Evolutionary conservation across 1,140 invertebrate species (phyloP), one percentile per base, ranked within the genome.

Genomic region (Chironomus tepperi): DNA sequence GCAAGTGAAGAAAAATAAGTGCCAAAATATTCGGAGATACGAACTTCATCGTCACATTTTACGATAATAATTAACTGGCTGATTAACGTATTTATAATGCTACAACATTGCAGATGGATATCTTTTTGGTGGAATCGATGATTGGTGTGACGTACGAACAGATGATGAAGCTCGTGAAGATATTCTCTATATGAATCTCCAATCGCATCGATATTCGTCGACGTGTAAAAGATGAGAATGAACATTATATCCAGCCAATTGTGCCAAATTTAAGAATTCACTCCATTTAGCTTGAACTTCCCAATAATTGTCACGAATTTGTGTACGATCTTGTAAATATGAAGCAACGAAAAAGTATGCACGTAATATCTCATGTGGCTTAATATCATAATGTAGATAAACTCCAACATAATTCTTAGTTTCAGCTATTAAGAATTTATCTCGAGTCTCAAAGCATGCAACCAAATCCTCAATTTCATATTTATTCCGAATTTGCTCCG

Each of bases 141-240:
- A 47, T 10, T 10, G 8, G 15, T 12, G n/a, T 12, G 47, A 12
- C 12, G 47, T 57, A 57, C 47, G 47, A 57, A 57, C 47, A 57
- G 47, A 57, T 19, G 65, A 70, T 19, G 65, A 74, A 73, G 74
- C 64, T 75, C 77, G 43, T 47, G 77, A 75, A 15, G 74, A 74
- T 57, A 57, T 57, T 74, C 77, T 6, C 67, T 24, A 70, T 64
- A 77, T 74, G 74, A 78, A 42, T 21, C 42, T 19, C 84, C 84
- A 85, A 74, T 79, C 77, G 72, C 81, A 81, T 75, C 82, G 80
- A 81, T 83, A 87, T 76, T 85, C 82, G 72, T 84, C 85, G 2
- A 87, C 79, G 73, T 82, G 77, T 34, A 88, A 76, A 43, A 86
- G 78, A 80, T 88, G 86, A 7, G 79, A 79, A 81, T 82, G 42